Base-by-base conservation (phyloP, 2,888 invertebrate species). In the Ariolimax columbianus region DNA sequence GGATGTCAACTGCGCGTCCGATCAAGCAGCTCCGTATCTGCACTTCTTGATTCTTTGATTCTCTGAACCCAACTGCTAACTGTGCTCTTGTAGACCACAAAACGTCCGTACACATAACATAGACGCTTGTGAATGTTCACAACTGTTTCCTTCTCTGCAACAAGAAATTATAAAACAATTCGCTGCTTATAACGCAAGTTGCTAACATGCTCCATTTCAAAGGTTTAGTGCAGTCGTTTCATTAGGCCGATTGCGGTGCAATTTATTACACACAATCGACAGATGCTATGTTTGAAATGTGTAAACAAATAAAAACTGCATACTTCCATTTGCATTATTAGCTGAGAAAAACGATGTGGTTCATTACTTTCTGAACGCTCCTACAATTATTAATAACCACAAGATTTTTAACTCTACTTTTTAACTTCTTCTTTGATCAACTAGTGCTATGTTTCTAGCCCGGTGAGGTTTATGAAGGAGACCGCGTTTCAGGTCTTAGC, bases 81-180 rank as follows among this genome's bases (percentile, higher is more conserved):
- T 63, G 63, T 63, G 14, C 63, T 63, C 68, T 38, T 70, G 68
- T 70, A 36, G 38, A 70, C 68, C 38, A 23, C 68, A 38, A 70
- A 38, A 70, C 36, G 9, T 70, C 38, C 38, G 38, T 70, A 66
- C 33, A 66, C 33, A 59, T 59, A 17, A 59, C 59, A 59, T 59
- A 59, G 6, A 59, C 59, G 59, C 66, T 66, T 30, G 66, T 66
- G 66, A 66, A 66, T 66, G 55, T 55, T 55, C 55, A 55, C 55
- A 55, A 55, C 47, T 9, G 55, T 55, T 23, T 55, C 55, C 55
- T 66, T 66, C 30, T 0, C 66, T 66, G 66, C 66, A n/a, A 66
- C 66, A 19, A 7, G 33, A 66, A 66, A 0, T 66, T 17, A 9
- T 30, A 0, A 30, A 7, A 30, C 66, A 66, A 33, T 66, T 33